Conservation (phyloP, 2,113 vertebrate species). For the Ancistrus triradiatus region DNA sequence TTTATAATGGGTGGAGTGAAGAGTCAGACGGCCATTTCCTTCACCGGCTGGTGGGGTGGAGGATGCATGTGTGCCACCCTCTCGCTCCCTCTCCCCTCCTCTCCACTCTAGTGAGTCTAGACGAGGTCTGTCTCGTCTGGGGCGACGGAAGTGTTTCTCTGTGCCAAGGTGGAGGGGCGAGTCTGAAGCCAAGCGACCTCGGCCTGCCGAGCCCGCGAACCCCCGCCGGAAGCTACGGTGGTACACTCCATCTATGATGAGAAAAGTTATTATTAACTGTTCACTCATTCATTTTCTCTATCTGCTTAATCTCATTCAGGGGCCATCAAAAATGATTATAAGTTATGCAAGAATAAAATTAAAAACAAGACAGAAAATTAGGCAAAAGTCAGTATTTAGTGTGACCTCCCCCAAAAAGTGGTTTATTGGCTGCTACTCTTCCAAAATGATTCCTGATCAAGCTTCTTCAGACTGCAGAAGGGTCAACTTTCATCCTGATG, state of each 20-base stretch:
- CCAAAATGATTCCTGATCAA: no score
- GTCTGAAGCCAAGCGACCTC: constrained; percentile 50
- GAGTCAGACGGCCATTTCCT: constrained; percentile 46
- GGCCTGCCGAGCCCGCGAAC: constrained; percentile 25
- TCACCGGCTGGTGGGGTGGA: not conserved
- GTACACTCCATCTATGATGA: constrained; percentile 61
- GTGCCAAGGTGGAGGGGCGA: constrained; percentile 49
- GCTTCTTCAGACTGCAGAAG: no score
- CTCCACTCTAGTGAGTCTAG: constrained; percentile 61
- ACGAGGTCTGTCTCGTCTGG: constrained; percentile 56
- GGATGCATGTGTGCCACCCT: not conserved
- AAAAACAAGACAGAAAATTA: no score
- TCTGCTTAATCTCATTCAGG: no score
- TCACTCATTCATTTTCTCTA: no score
- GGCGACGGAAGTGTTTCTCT: constrained; percentile 47
- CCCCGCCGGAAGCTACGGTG: constrained; percentile 58
- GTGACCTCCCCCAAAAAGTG: no score
- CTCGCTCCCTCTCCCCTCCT: constrained; percentile 28
- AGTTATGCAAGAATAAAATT: no score
- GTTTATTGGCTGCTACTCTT: no score
- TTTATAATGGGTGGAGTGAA: constrained; percentile 54
- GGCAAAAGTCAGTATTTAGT: no score
- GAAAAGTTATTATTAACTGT: not conserved
- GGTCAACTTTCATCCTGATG: no score
- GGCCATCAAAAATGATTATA: no score